Evolutionary conservation across 1,140 invertebrate species (phyloP), one percentile per base, ranked within the genome.

Genomic region (Penaeus vannamei): DNA sequence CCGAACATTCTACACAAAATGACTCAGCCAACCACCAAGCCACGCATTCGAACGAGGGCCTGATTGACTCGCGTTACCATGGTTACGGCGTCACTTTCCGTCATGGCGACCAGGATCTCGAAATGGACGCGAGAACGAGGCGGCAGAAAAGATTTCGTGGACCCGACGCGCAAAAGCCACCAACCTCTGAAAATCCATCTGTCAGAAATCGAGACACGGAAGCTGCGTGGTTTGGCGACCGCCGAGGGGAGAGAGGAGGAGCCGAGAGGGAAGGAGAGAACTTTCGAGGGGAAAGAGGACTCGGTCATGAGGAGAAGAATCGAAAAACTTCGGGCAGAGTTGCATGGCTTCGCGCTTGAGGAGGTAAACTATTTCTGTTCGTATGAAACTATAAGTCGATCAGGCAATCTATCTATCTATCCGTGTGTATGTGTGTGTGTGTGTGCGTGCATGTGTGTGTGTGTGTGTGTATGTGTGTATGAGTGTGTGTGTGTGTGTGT

Each of bases 111-210:
- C 36, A 72, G 46, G 61, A 82, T 87, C 77, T 82, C 86, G 22
- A 87, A 87, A n/a, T 87, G 86, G 86, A 87, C 86, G 20, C 77
- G 86, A 3, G 86, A 87, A 72, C 60, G 64, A 23, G 86, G 86
- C 3, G 79, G 79, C 14, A 82, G 42, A 61, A 87, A 87, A 59
- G 86, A 87, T 46, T 87, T 87, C 53, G 86, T 69, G 0, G 86
- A 87, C 29, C 77, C 23, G 20, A 87, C 86, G 8, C 77, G 86
- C 60, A 36, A 79, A 20, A 83, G 86, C 53, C 86, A 87, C 61
- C 86, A 87, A 32, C 79, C 42, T 4, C 79, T 87, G 8, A 29
- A 29, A 8, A 46, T 66, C 12, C 14, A 69, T 46, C 61, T 87
- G 20, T 42, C 79, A 2, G 64, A 61, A 26, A 22, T 53, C n/a